Evolutionary conservation across 2,888 invertebrate genomes (phyloP).

Genomic region (Dascillus cervinus): DNA sequence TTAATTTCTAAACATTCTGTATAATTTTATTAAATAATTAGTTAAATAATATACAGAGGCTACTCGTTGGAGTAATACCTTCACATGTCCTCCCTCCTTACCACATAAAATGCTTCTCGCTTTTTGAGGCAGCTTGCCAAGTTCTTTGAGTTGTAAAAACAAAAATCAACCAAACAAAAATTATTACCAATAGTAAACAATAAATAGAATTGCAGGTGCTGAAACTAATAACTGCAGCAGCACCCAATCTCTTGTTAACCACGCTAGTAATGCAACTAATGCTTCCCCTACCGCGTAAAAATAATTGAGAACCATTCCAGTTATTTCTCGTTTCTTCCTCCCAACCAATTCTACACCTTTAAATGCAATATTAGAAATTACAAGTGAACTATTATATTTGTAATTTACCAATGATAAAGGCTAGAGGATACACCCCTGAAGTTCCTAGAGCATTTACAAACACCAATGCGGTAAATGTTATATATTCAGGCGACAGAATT

Average conservation of each 20-base stretch:
- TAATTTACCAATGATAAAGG: slow-evolving; percentile 48
- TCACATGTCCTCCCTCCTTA: too few relatives aligned
- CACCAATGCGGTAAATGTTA: slow-evolving; percentile 46
- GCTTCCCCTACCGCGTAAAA: slow-evolving; percentile 61
- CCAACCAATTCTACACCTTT: slow-evolving; percentile 59
- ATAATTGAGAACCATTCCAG: slow-evolving; percentile 54
- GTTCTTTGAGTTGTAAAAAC: background rate
- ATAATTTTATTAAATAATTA: too few relatives aligned
- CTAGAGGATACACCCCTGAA: slow-evolving; percentile 52
- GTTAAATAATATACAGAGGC: too few relatives aligned
- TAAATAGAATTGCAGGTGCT: slow-evolving; percentile 51
- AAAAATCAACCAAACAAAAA: slow-evolving; percentile 1
- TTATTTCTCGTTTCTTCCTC: slow-evolving; percentile 52
- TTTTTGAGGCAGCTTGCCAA: too few relatives aligned
- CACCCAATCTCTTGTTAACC: slow-evolving; percentile 54
- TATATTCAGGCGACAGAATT: slow-evolving; percentile 47
- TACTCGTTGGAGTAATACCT: too few relatives aligned
- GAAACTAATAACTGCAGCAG: slow-evolving; percentile 50
- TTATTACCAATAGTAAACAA: slow-evolving; percentile 51
- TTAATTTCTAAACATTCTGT: too few relatives aligned
- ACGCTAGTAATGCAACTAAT: slow-evolving; percentile 51
- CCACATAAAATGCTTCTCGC: too few relatives aligned
- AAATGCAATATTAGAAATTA: slow-evolving; percentile 12
- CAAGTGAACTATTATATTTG: background rate
- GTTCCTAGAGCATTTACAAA: slow-evolving; percentile 55